Conservation (phyloP, 2,797 vertebrate genomes). For the Chloroceryle inda region DNA sequence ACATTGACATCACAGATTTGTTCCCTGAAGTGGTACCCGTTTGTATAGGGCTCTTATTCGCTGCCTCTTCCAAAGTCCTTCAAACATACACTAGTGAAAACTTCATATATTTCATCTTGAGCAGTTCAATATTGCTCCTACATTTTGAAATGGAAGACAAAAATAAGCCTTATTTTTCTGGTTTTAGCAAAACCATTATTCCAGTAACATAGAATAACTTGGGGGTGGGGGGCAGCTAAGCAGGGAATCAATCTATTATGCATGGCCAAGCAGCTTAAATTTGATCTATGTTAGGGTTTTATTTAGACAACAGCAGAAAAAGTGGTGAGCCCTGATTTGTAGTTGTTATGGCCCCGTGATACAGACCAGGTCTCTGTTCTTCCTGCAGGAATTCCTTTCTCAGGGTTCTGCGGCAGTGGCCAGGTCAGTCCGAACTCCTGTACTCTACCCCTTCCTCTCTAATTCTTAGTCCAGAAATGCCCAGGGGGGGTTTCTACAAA, state of each 20-base stretch:
- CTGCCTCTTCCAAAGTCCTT: neutral
- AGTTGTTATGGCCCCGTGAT: slow-evolving; percentile 44
- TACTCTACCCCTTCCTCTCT: neutral
- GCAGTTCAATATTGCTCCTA: neutral
- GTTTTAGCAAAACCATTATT: neutral
- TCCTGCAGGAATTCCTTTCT: slow-evolving; percentile 46
- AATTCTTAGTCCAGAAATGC: neutral
- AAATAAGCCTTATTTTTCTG: neutral
- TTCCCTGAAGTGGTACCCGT: neutral
- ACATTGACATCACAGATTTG: neutral
- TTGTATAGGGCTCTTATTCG: neutral
- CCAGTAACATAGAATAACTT: neutral
- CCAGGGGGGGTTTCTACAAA: neutral
- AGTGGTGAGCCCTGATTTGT: slow-evolving; percentile 52
- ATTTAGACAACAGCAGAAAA: slow-evolving; percentile 62
- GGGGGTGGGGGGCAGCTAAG: neutral
- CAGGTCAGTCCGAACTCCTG: slow-evolving; percentile 27
- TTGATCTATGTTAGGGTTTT: slow-evolving; percentile 49
- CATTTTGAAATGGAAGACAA: neutral
- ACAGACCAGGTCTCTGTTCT: slow-evolving; percentile 54
- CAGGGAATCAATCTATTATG: slow-evolving; percentile 12
- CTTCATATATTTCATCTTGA: neutral
- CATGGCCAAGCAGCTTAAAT: slow-evolving; percentile 10
- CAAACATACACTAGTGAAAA: neutral
- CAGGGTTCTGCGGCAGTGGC: neutral